These are phyloP conservation scores for Fulica atra DNA, from an alignment of 2,113 vertebrate species.

Conservation along the genomic window DNA sequence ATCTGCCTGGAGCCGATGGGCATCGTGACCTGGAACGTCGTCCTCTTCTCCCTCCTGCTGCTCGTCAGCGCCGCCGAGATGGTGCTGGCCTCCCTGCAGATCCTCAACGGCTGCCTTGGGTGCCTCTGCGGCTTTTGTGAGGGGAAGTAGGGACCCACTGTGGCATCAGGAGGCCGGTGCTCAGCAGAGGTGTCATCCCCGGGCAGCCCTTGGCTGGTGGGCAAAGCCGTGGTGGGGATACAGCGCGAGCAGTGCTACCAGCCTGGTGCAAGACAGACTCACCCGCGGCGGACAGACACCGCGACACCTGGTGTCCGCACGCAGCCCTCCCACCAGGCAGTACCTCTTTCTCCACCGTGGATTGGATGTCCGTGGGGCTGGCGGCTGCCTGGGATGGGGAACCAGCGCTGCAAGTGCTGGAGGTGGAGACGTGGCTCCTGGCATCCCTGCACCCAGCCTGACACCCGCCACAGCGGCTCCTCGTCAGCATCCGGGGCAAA, in stretches of 20 bases:
- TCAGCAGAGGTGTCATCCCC: rapidly evolving
- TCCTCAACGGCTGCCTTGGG: conserved; percentile 73
- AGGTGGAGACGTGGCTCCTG: neutral
- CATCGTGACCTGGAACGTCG: conserved; percentile 67
- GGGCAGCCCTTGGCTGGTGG: neutral
- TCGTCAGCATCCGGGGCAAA: neutral
- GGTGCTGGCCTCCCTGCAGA: conserved; percentile 66
- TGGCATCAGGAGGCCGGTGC: neutral
- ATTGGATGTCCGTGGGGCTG: neutral
- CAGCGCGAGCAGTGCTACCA: neutral
- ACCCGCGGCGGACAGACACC: rapidly evolving
- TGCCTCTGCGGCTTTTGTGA: conserved; percentile 75
- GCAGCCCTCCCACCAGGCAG: rapidly evolving
- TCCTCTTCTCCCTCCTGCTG: conserved; percentile 71
- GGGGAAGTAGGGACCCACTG: neutral
- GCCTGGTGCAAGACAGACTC: neutral
- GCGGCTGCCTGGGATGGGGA: neutral
- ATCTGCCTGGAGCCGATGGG: conserved; percentile 75
- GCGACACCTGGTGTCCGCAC: rapidly evolving
- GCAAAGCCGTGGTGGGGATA: rapidly evolving
- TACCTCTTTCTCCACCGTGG: neutral
- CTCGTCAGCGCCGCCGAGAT: conserved; percentile 66
- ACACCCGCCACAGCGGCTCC: rapidly evolving
- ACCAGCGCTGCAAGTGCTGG: rapidly evolving
- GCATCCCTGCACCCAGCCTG: rapidly evolving